These are phyloP conservation scores for Acropora tenuis DNA, from an alignment of 64 coral and sea anemone genomes.

Conservation along the genomic window DNA sequence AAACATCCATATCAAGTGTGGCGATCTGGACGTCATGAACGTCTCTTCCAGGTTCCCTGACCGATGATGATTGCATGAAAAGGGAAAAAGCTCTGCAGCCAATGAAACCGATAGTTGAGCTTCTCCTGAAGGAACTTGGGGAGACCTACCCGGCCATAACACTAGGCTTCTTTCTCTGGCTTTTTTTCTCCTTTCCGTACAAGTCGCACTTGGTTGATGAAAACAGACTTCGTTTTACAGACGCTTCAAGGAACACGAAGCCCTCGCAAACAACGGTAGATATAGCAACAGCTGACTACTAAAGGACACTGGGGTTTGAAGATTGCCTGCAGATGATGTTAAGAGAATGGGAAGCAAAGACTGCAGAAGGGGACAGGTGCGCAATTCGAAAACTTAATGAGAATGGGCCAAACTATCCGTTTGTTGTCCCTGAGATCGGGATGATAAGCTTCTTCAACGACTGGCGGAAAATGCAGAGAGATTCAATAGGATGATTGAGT, in stretches of 20 bases:
- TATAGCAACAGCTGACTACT: background rate
- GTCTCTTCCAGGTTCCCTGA: background rate
- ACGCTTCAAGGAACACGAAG: slow-evolving; percentile 5
- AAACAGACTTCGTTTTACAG: slow-evolving; percentile 28
- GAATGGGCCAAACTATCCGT: slow-evolving; percentile 4
- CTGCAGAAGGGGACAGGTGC: background rate
- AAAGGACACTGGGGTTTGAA: background rate
- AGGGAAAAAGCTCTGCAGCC: background rate
- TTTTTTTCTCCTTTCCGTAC: slow-evolving; percentile 5
- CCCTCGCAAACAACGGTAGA: no score
- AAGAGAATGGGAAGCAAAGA: background rate
- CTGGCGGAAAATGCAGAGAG: background rate
- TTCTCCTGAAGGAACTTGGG: slow-evolving; percentile 36
- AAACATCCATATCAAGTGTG: slow-evolving; percentile 48
- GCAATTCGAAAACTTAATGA: background rate
- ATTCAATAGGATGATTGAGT: background rate
- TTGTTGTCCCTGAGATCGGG: slow-evolving; percentile 39
- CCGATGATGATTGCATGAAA: slow-evolving; percentile 17
- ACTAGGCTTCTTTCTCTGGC: slow-evolving; percentile 30
- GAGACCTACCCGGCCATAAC: background rate
- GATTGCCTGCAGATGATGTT: background rate
- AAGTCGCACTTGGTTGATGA: background rate
- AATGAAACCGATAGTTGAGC: background rate
- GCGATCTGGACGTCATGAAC: slow-evolving; percentile 35
- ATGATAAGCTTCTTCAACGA: background rate